Evolutionary conservation across 2,797 vertebrate species (phyloP), one percentile per base, ranked within the genome.

Genomic region (Eurystomus glaucurus): DNA sequence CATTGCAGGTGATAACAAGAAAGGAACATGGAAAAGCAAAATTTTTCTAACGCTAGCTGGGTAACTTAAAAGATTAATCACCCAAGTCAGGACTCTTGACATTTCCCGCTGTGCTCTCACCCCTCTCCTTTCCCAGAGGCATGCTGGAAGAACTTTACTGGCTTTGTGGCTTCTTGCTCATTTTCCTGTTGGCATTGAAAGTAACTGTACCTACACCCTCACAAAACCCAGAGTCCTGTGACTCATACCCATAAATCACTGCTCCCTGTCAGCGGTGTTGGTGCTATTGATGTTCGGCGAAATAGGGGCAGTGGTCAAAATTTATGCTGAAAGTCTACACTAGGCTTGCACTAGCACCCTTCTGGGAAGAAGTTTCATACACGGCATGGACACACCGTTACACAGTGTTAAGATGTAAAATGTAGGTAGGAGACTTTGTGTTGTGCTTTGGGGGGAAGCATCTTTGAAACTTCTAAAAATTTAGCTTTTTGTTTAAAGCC

Each of bases 401-500:
- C 39, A 18, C 26, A 29, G 4, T 62, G 28, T 51, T 48, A 52
- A 9, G 26, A 10, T 72, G 12, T 85, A 72, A 78, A 41, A 37
- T 54, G 12, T 51, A 39, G 45, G 37, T 84, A 55, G 66, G 81
- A 85, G 45, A 68, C 48, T 37, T 81, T 31, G 41, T 84, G 22
- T 6, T 82, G 25, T 78, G 43, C 76, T 78, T 77, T 45, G 26
- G 39, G 45, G 23, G 55, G 35, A 88, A 80, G 41, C 14, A 74
- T 66, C 31, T 50, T 31, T 86, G 74, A 89, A 87, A 71, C 3
- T 28, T 82, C 7, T 72, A 58, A 87, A 66, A 79, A 82, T n/a
- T 66, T 51, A 57, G 23, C 35, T 41, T 97, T 94, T 76, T 93
- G 54, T 89, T 95, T 61, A 50, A 65, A n/a, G 23, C 28, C 12